Conservation (phyloP, 2,888 invertebrate genomes). For the Sepioteuthis lessoniana region DNA sequence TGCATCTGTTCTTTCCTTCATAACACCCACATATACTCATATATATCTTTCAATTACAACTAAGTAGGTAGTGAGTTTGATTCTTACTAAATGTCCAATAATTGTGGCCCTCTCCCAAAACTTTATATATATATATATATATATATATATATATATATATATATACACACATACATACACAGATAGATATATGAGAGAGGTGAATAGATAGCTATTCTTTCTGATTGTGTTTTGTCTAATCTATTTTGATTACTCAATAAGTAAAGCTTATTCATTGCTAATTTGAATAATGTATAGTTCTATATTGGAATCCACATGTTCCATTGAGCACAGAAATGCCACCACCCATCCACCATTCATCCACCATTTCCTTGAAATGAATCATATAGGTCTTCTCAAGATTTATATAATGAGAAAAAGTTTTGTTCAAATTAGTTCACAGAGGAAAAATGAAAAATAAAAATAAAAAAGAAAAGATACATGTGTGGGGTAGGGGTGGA, state of each 20-base stretch:
- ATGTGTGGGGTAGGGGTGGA: no score
- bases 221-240: not conserved
- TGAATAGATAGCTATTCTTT: not conserved
- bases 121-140: no score
- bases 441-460: not conserved
- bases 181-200: not conserved
- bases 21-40: no score
- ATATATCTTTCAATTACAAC: no score
- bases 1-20: no score
- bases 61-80: no score
- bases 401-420: slow-evolving; percentile 25
- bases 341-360: not conserved
- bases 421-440: slow-evolving; percentile 20
- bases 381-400: not conserved
- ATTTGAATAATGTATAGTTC: not conserved
- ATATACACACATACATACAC: no score
- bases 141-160: no score
- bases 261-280: not conserved
- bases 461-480: no score
- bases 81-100: no score
- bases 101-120: no score
- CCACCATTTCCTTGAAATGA: not conserved
- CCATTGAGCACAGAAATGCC: not conserved
- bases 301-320: not conserved
- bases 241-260: not conserved